phyloP scores from a whole-genome alignment of 2,888 invertebrate genomes.

The Drosophila setosimentum region DNA sequence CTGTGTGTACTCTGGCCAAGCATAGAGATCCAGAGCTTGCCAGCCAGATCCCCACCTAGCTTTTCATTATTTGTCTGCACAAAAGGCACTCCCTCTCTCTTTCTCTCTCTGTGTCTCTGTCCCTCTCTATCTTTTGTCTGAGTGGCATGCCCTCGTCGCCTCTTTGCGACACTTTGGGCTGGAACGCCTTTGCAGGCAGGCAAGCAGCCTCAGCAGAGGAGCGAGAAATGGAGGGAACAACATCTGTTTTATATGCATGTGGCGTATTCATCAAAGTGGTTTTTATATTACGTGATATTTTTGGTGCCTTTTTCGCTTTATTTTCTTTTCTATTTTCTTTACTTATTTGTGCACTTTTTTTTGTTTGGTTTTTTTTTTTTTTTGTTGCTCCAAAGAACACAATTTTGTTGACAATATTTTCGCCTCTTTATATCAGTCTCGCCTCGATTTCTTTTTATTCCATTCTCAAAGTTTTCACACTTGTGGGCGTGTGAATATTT shows the following conservation, averaged over 20 bases:
- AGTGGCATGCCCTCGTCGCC: constrained; percentile 50
- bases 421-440: constrained; percentile 39
- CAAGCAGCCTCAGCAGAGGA: constrained; percentile 7
- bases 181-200: constrained; percentile 44
- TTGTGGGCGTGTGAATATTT: constrained; percentile 35
- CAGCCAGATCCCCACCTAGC: constrained; percentile 50
- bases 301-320: constrained; percentile 66
- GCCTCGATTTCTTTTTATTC: constrained; percentile 26
- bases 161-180: constrained; percentile 52
- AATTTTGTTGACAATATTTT: constrained; percentile 75
- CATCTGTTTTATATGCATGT: constrained; percentile 78
- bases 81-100: constrained; percentile 47
- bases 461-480: constrained; percentile 57
- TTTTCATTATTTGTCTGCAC: constrained; percentile 58
- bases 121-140: not conserved
- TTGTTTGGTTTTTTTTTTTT: constrained; percentile 28
- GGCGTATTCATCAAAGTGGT: constrained; percentile 83
- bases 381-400: constrained; percentile 64
- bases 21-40: constrained; percentile 3
- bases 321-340: constrained; percentile 28
- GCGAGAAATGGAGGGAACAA: constrained; percentile 22
- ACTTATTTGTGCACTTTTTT: too few species aligned
- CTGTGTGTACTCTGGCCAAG: not conserved
- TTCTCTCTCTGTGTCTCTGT: constrained; percentile 9
- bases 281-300: constrained; percentile 82